These are phyloP conservation scores for Eupsittula cactorum DNA, from an alignment of 2,113 vertebrate species.

Conservation along the genomic window DNA sequence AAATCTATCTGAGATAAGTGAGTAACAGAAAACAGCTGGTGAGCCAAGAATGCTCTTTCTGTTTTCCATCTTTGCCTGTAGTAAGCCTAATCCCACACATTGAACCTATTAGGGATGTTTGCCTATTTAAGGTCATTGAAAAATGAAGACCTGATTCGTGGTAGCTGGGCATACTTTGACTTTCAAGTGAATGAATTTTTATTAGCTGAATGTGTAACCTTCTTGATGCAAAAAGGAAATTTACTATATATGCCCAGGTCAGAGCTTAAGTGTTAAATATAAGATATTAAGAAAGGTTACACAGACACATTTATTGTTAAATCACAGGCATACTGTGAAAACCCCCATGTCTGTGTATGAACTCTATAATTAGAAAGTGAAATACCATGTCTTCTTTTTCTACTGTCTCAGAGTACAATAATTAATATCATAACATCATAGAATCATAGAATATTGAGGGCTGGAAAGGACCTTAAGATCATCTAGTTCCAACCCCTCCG, in stretches of 20 bases:
- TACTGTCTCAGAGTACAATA: background rate
- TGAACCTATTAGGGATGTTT: background rate
- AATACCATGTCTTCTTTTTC: constrained; percentile 9
- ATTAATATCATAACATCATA: background rate
- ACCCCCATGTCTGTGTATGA: background rate
- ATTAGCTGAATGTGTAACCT: background rate
- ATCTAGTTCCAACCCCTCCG: no score
- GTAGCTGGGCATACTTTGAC: background rate
- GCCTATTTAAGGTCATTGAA: background rate
- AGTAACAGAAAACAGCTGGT: background rate
- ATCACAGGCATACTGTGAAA: constrained; percentile 7
- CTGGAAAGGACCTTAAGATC: no score
- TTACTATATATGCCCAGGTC: background rate
- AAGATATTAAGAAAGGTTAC: background rate
- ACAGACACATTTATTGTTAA: background rate
- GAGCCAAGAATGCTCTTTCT: background rate
- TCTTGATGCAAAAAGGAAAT: background rate
- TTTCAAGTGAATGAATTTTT: background rate
- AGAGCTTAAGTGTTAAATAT: background rate
- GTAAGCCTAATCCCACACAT: background rate
- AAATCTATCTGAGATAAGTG: background rate
- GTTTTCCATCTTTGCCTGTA: background rate
- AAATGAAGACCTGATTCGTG: background rate
- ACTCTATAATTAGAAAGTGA: constrained; percentile 36
- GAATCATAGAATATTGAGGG: no score